These are phyloP conservation scores for Galaxias olidus DNA, from an alignment of 2,797 vertebrate genomes.

Conservation along the genomic window DNA sequence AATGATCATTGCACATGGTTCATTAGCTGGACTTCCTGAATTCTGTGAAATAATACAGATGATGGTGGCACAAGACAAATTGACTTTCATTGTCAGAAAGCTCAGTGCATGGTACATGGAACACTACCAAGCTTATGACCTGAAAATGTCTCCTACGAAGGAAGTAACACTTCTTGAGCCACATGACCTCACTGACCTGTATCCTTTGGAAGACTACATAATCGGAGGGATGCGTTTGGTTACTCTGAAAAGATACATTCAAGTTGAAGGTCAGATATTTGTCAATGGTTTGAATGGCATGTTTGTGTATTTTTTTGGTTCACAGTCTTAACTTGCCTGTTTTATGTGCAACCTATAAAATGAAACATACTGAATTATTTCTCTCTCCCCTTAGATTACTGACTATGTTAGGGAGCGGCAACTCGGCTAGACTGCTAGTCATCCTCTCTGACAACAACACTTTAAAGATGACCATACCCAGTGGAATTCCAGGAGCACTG, in stretches of 20 bases:
- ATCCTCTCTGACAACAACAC: background rate
- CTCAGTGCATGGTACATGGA: constrained; percentile 30
- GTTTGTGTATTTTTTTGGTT: background rate
- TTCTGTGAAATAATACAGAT: constrained; percentile 26
- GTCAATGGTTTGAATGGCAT: background rate
- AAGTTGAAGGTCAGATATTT: constrained; percentile 8
- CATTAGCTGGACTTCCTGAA: constrained; percentile 12
- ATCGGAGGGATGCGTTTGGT: constrained; percentile 22
- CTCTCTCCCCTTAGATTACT: background rate
- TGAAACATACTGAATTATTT: too few relatives aligned
- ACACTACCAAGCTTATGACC: constrained; percentile 34
- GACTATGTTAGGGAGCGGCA: background rate
- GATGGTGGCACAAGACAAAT: constrained; percentile 17
- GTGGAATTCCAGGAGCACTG: background rate
- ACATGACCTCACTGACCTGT: constrained; percentile 22
- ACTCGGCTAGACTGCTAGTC: background rate
- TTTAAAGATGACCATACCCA: background rate
- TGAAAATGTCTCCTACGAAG: constrained; percentile 17
- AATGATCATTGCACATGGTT: too few relatives aligned
- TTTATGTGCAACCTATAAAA: too few relatives aligned
- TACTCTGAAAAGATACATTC: constrained; percentile 30
- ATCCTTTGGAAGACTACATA: constrained; percentile 28
- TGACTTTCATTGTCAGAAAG: constrained; percentile 33
- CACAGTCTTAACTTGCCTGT: background rate
- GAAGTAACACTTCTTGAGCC: constrained; percentile 16